Percentiles rank a stretch among this genome's conserved stretches.
These are phyloP conservation scores for Prionailurus bengalensis DNA, from an alignment of 2,113 vertebrate genomes.

Conservation along the genomic window DNA sequence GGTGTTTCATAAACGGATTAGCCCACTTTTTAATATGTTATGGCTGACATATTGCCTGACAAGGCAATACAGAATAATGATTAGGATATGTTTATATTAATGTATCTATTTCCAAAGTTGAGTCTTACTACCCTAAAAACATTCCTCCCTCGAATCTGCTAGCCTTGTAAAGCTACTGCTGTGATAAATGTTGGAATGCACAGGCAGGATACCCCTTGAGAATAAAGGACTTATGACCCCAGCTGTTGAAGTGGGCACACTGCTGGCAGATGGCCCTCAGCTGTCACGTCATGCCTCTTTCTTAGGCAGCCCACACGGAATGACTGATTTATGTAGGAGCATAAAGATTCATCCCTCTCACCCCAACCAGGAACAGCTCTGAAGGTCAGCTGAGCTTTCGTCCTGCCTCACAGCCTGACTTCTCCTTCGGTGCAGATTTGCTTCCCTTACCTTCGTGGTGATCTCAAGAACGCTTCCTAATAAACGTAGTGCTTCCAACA, in stretches of 20 bases:
- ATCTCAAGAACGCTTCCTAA: background rate
- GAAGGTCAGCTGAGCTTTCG: background rate
- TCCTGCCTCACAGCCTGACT: background rate
- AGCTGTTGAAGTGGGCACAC: background rate
- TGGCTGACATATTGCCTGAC: background rate
- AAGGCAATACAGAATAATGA: background rate
- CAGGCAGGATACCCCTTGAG: background rate
- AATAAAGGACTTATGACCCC: background rate
- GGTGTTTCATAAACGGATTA: background rate
- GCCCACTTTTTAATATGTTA: background rate
- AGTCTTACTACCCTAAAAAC: background rate
- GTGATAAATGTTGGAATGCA: background rate
- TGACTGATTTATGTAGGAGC: background rate
- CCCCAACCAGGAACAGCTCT: background rate
- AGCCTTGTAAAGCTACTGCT: background rate
- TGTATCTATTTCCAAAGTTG: constrained; percentile 26
- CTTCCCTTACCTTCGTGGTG: background rate
- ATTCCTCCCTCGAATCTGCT: background rate
- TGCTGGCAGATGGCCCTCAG: background rate
- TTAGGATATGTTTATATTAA: background rate
- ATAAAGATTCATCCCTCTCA: background rate
- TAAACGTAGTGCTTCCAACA: background rate
- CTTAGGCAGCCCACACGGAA: background rate
- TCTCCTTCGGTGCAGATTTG: background rate
- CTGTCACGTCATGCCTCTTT: background rate